A percentile compares a stretch with the other conserved stretches of the same genome.
Conservation (phyloP, 1,140 invertebrate genomes). For the Pemphigus obesinymphae region DNA sequence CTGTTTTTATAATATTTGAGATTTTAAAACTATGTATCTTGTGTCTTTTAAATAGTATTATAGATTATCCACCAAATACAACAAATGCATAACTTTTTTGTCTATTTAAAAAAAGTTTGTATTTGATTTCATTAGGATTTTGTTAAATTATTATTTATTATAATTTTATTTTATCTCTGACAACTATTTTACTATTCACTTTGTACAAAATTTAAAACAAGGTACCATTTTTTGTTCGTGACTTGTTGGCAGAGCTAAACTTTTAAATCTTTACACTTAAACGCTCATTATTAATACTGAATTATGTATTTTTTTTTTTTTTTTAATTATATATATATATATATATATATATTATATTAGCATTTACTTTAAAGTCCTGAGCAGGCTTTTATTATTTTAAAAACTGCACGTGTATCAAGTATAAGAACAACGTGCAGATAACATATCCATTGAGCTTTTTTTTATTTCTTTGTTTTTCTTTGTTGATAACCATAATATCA, state of each 20-base stretch:
- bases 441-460: constrained; percentile 32
- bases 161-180: not conserved
- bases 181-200: constrained; percentile 28
- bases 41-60: constrained; percentile 13
- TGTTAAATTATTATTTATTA: not conserved
- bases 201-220: not conserved
- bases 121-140: not conserved
- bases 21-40: not conserved
- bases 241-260: constrained; percentile 29
- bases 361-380: not conserved
- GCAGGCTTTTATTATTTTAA: not conserved
- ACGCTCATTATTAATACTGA: constrained; percentile 22
- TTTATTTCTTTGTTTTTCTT: constrained; percentile 8
- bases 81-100: constrained; percentile 12
- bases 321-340: constrained; percentile 1
- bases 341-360: not conserved
- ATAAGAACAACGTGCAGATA: not conserved
- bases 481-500: constrained; percentile 1
- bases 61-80: not conserved
- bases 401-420: not conserved
- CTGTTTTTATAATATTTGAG: not conserved
- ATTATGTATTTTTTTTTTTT: not conserved
- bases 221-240: not conserved
- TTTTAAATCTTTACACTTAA: constrained; percentile 12
- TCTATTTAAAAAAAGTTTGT: not conserved